Conservation (phyloP, 2,113 vertebrate genomes). For the Herpetotheres cachinnans region DNA sequence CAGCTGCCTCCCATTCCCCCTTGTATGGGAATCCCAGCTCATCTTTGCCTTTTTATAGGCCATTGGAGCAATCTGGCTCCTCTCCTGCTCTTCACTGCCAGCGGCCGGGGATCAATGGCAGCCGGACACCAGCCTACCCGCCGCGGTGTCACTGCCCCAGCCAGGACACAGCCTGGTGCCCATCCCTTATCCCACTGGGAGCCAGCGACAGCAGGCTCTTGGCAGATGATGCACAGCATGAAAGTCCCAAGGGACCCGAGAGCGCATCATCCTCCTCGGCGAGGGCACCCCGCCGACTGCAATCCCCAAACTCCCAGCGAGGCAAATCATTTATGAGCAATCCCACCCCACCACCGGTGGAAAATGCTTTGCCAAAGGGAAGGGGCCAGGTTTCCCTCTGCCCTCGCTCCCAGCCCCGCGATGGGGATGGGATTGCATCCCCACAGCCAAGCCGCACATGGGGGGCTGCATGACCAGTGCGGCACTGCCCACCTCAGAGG, state of each 20-base stretch:
- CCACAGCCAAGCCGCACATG: rapidly evolving
- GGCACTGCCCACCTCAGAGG: neutral
- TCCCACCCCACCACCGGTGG: rapidly evolving
- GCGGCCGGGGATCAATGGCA: neutral
- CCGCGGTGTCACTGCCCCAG: neutral
- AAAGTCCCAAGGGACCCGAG: neutral
- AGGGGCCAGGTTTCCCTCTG: neutral
- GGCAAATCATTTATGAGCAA: neutral
- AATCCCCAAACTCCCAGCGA: neutral
- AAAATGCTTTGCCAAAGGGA: neutral
- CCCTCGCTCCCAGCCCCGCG: rapidly evolving
- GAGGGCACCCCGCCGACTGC: neutral
- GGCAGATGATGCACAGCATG: neutral
- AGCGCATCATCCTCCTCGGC: neutral
- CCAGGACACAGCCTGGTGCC: neutral
- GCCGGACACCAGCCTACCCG: neutral
- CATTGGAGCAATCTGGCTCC: neutral
- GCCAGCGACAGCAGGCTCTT: rapidly evolving
- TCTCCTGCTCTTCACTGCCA: neutral
- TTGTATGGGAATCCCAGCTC: neutral
- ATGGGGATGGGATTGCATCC: rapidly evolving
- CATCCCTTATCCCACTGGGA: neutral
- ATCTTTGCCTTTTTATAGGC: neutral
- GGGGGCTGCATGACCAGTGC: rapidly evolving
- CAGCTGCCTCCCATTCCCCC: neutral